Conservation (phyloP, 2,113 vertebrate species). For the Galemys pyrenaicus region DNA sequence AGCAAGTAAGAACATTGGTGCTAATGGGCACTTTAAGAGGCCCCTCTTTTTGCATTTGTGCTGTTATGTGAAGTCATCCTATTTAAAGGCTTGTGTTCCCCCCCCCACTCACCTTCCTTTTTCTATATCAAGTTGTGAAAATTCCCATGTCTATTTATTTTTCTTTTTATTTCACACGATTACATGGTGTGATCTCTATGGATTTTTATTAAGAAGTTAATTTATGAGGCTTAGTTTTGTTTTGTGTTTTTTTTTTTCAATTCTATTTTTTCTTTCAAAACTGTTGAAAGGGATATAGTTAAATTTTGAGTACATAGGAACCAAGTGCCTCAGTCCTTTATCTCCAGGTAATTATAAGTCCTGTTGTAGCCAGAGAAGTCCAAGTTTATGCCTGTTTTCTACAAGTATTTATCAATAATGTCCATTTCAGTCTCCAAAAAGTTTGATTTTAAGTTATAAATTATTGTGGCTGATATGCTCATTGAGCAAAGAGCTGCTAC, state of each 20-base stretch:
- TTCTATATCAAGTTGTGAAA: conserved; percentile 45
- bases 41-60: conserved; percentile 66
- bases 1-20: conserved; percentile 63
- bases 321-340: neutral
- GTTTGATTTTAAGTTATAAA: neutral
- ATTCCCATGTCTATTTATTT: conserved; percentile 40
- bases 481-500: neutral
- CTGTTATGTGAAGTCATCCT: conserved; percentile 22
- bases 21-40: conserved; percentile 64
- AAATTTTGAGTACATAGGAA: neutral
- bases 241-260: too few relatives aligned
- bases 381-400: neutral
- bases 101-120: neutral
- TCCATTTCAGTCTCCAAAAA: neutral
- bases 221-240: neutral
- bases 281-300: neutral
- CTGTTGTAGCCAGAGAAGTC: neutral
- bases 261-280: conserved; percentile 33
- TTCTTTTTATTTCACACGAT: conserved; percentile 1
- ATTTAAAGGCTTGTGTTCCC: neutral
- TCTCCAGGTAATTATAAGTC: neutral
- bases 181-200: neutral
- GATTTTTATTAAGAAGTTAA: conserved; percentile 43
- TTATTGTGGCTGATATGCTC: neutral
- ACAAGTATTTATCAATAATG: neutral